Percentiles rank a stretch among this genome's conserved stretches.
Evolutionary conservation across 2,797 vertebrate genomes (phyloP).

Genomic region (Channa striata): DNA sequence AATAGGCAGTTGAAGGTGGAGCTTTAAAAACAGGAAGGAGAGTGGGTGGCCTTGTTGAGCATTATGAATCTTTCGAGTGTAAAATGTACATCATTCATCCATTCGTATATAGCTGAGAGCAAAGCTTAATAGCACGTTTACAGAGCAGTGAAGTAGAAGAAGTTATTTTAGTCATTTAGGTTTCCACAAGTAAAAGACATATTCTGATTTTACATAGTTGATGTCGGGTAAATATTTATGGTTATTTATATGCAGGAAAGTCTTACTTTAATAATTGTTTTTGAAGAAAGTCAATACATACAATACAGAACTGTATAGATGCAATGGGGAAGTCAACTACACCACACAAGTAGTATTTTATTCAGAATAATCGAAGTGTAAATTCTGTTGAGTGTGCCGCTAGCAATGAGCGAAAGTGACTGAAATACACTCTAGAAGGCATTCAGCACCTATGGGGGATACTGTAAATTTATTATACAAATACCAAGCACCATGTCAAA

Average conservation of each 20-base stretch:
- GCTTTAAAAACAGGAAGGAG: conserved; percentile 48
- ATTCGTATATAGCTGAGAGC: conserved; percentile 27
- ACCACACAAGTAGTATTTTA: not conserved
- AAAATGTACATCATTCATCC: conserved; percentile 24
- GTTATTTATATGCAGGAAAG: not conserved
- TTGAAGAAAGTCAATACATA: conserved; percentile 10
- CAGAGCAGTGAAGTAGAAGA: not conserved
- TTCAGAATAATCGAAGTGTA: not conserved
- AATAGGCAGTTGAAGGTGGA: conserved; percentile 48
- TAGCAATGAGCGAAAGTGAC: not conserved
- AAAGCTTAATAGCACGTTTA: conserved; percentile 16
- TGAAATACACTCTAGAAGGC: not conserved
- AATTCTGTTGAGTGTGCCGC: not conserved
- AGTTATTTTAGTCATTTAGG: conserved; percentile 6
- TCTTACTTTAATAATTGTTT: not conserved
- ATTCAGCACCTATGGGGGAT: not conserved
- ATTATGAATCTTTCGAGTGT: conserved; percentile 33
- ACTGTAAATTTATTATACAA: not conserved
- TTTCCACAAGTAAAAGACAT: conserved; percentile 10
- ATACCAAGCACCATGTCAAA: not conserved
- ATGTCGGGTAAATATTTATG: not conserved
- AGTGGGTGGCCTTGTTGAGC: conserved; percentile 51
- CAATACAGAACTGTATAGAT: not conserved
- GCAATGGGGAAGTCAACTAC: not conserved
- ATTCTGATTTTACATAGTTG: conserved; percentile 5